Evolutionary conservation across 2,113 vertebrate species (phyloP).

Genomic region (Desmodus rotundus): DNA sequence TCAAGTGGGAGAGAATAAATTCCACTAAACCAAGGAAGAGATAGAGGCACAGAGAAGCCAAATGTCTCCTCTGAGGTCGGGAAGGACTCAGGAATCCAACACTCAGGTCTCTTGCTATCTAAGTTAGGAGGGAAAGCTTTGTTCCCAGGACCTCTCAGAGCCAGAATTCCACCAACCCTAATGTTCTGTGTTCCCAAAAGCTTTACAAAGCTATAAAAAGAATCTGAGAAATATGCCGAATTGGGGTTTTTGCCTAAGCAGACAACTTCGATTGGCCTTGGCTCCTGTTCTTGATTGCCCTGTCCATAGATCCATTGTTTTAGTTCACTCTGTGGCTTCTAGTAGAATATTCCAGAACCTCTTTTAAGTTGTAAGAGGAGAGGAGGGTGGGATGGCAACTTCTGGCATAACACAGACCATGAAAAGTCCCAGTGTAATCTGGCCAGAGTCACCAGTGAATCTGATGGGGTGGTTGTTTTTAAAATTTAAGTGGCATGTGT

Average conservation of each 20-base stretch:
- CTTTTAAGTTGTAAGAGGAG: constrained; percentile 42
- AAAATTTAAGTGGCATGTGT: constrained; percentile 41
- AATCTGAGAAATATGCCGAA: constrained; percentile 36
- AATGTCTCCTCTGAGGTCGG: neutral
- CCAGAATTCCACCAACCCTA: neutral
- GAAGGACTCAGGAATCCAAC: neutral
- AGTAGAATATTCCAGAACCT: constrained; percentile 52
- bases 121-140: neutral
- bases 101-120: neutral
- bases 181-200: neutral
- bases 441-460: neutral
- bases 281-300: neutral
- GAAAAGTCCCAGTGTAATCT: neutral
- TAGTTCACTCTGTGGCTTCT: constrained; percentile 57
- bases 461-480: constrained; percentile 13
- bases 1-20: neutral
- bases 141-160: neutral
- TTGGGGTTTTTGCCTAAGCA: constrained; percentile 43
- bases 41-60: neutral
- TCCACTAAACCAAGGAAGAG: neutral
- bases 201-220: constrained; percentile 45
- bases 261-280: constrained; percentile 15
- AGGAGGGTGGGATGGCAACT: neutral
- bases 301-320: constrained; percentile 25
- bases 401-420: neutral